phyloP scores from a whole-genome alignment of 2,113 vertebrate species.

The Kobus ellipsiprymnus region DNA sequence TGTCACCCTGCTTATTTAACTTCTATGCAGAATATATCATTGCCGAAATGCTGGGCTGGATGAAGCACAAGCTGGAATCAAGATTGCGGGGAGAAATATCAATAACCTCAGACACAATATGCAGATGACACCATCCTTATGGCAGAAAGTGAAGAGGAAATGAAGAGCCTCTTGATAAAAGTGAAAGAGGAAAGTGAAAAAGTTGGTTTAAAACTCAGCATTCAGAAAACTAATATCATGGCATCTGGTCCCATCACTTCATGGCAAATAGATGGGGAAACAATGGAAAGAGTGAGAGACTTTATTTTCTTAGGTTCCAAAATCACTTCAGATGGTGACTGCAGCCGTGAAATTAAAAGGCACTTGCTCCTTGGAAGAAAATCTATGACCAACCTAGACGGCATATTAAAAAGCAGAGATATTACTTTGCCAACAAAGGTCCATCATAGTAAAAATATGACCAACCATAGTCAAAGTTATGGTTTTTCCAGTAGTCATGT shows the following conservation, averaged over 20 bases:
- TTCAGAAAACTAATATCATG: neutral
- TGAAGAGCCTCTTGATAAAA: neutral
- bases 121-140: neutral
- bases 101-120: neutral
- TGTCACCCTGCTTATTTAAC: neutral
- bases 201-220: neutral
- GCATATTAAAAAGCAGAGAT: neutral
- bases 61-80: neutral
- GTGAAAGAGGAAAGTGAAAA: neutral
- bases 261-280: neutral
- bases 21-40: neutral
- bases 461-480: neutral
- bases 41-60: neutral
- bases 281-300: neutral
- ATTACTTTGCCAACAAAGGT: neutral
- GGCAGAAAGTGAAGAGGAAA: neutral
- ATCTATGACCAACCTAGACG: neutral
- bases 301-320: neutral
- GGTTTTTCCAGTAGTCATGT: neutral
- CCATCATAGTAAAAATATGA: neutral
- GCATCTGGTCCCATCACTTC: neutral
- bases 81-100: neutral
- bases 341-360: neutral
- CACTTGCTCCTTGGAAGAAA: neutral
- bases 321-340: neutral